Evolutionary conservation across 2,113 vertebrate genomes (phyloP).

Genomic region (Leptosomus discolor): DNA sequence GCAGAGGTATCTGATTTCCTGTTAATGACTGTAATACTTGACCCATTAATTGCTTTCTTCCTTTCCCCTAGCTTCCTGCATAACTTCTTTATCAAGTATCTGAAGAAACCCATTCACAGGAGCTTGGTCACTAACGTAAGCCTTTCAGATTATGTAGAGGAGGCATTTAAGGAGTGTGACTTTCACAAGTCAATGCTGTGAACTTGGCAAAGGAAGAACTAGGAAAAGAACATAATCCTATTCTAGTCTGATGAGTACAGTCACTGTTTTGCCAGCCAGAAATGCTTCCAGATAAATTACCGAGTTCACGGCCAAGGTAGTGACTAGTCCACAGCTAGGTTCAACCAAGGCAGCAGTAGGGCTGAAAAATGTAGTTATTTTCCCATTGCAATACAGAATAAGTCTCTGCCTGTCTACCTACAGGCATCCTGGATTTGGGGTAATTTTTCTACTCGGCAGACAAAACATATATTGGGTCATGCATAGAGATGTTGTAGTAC

Average conservation of each 20-base stretch:
- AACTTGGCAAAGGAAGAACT: background rate
- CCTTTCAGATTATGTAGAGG: background rate
- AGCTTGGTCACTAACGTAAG: slow-evolving; percentile 71
- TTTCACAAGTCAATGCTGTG: background rate
- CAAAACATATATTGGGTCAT: background rate
- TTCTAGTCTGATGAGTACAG: background rate
- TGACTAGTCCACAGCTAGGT: background rate
- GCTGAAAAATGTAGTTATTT: background rate
- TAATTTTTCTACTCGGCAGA: background rate
- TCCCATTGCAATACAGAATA: background rate
- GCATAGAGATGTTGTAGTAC: background rate
- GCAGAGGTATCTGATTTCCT: background rate
- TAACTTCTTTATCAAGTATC: slow-evolving; percentile 69
- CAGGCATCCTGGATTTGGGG: background rate
- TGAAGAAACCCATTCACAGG: slow-evolving; percentile 72
- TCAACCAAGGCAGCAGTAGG: background rate
- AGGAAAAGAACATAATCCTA: background rate
- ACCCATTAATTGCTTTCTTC: background rate
- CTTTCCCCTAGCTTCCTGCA: slow-evolving; percentile 60
- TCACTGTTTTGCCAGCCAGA: background rate
- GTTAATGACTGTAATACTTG: background rate
- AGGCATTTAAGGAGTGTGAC: background rate
- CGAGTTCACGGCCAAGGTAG: background rate
- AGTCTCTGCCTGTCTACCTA: background rate
- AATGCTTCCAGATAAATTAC: background rate